Percentiles rank a stretch among this genome's conserved stretches.
Conservation (phyloP, 1,140 invertebrate species). For the Anastrepha obliqua region DNA sequence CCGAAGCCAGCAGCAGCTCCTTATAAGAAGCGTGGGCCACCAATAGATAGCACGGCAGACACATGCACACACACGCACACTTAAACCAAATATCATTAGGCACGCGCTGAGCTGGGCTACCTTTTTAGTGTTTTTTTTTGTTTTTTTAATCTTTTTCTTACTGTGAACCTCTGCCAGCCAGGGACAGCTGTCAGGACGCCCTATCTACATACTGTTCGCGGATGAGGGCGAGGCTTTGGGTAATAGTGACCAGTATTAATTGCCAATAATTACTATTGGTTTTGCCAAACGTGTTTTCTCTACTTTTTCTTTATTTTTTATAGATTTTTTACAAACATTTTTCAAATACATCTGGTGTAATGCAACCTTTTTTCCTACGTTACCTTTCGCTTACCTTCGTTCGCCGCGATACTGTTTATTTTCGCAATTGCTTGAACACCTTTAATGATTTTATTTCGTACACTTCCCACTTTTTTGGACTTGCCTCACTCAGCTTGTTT, state of each 20-base stretch:
- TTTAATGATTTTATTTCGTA: neutral
- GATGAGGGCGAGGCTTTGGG: neutral
- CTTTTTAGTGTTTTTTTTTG: neutral
- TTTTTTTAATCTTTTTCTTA: neutral
- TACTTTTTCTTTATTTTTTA: slow-evolving; percentile 3
- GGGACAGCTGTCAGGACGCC: neutral
- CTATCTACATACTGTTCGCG: neutral
- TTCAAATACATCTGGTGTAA: neutral
- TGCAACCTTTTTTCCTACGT: neutral
- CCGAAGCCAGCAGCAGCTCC: neutral
- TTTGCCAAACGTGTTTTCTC: slow-evolving; percentile 4
- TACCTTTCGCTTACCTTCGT: neutral
- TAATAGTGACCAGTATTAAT: slow-evolving; percentile 52
- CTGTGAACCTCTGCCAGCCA: neutral
- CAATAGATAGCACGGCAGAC: neutral
- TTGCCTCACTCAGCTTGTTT: neutral
- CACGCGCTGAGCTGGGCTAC: neutral
- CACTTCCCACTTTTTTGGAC: neutral
- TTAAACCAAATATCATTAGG: slow-evolving; percentile 43
- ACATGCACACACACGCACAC: neutral
- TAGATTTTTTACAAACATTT: neutral
- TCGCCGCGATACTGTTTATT: neutral
- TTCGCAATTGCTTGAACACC: neutral
- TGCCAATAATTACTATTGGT: slow-evolving; percentile 54
- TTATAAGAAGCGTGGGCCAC: neutral